Percentiles rank a stretch among this genome's conserved stretches.
These are phyloP conservation scores for Semotilus atromaculatus DNA, from an alignment of 2,797 vertebrate species.

Conservation along the genomic window DNA sequence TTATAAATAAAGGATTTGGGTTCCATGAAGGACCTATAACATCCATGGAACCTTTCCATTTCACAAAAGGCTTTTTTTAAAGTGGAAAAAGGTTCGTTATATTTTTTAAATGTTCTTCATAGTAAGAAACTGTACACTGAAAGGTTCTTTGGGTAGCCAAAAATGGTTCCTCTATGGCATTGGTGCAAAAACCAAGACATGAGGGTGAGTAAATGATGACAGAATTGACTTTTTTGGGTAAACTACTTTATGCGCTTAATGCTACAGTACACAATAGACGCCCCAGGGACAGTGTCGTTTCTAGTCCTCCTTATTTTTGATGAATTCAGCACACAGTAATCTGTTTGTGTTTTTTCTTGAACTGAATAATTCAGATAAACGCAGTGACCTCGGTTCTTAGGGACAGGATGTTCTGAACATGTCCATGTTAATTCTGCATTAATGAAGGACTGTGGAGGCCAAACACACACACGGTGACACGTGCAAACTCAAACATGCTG, in stretches of 20 bases:
- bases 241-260: background rate
- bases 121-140: background rate
- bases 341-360: constrained; percentile 28
- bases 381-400: constrained; percentile 27
- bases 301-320: constrained; percentile 15
- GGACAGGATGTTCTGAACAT: constrained; percentile 45
- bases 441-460: constrained; percentile 36
- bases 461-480: constrained; percentile 16
- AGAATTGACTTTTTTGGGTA: background rate
- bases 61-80: background rate
- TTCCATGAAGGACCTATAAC: background rate
- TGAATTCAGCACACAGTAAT: constrained; percentile 21
- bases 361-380: constrained; percentile 43
- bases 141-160: background rate
- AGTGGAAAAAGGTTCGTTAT: background rate
- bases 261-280: background rate
- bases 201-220: background rate
- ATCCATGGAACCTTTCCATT: background rate
- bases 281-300: background rate
- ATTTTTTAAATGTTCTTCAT: background rate
- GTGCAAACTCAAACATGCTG: constrained; percentile 19
- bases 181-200: background rate
- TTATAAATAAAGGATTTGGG: background rate
- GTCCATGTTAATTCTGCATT: constrained; percentile 43
- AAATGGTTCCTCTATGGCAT: background rate